Conservation (phyloP, 1,140 invertebrate species). For the Wasmannia auropunctata region DNA sequence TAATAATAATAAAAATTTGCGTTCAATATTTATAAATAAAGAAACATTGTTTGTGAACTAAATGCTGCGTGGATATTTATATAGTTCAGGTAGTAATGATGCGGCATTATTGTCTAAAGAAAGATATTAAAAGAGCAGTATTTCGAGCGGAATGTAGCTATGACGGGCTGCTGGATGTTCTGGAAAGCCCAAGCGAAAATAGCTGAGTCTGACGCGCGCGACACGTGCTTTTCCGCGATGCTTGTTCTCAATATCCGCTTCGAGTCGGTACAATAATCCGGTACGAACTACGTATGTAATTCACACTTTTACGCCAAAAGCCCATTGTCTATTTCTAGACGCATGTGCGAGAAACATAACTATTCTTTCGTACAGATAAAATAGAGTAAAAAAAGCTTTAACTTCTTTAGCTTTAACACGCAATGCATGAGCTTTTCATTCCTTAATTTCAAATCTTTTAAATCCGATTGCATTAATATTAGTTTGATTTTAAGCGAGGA, state of each 20-base stretch:
- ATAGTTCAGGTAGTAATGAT: background rate
- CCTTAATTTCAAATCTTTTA: too few relatives aligned
- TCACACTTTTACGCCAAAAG: conserved; percentile 42
- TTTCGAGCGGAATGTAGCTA: conserved; percentile 63
- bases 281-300: conserved; percentile 33
- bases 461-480: too few relatives aligned
- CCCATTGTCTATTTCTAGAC: conserved; percentile 4
- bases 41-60: background rate
- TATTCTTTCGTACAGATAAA: conserved; percentile 1
- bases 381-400: background rate
- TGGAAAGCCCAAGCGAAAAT: conserved; percentile 71
- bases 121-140: background rate
- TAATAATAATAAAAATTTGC: too few relatives aligned
- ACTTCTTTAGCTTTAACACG: too few relatives aligned
- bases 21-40: background rate
- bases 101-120: background rate
- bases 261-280: background rate
- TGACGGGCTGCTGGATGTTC: conserved; percentile 34
- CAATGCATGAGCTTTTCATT: background rate
- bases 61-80: background rate
- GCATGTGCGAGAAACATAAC: conserved; percentile 17
- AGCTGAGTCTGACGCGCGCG: conserved; percentile 54
- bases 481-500: too few relatives aligned
- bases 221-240: conserved; percentile 59
- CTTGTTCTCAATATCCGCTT: conserved; percentile 39